Percentiles rank a stretch among this genome's conserved stretches.
Conservation (phyloP, 2,888 invertebrate genomes). For the Oxytorus armatus region DNA sequence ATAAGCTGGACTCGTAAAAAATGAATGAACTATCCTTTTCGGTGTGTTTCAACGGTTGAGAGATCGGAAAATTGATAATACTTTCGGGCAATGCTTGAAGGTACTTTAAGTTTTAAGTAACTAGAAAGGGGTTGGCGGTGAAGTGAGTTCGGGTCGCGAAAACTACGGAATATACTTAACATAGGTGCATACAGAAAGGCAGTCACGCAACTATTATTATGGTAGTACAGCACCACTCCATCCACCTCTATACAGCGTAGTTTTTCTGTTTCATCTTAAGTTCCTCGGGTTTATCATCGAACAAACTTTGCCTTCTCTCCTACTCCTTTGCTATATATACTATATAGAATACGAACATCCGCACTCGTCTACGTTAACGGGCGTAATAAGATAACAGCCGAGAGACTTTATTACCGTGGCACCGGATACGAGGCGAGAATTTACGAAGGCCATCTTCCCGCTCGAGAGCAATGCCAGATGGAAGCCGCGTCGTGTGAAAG, state of each 20-base stretch:
- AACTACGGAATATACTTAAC: too few species aligned
- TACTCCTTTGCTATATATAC: background rate
- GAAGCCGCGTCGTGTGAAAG: slow-evolving; percentile 48
- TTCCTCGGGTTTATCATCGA: slow-evolving; percentile 39
- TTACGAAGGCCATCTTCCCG: slow-evolving; percentile 67
- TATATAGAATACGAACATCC: slow-evolving; percentile 51
- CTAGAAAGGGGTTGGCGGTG: too few species aligned
- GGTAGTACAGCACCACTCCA: background rate
- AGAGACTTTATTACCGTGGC: slow-evolving; percentile 63
- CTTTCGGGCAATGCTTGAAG: too few species aligned
- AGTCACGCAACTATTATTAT: slow-evolving; percentile 12
- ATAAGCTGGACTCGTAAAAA: too few species aligned
- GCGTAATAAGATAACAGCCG: slow-evolving; percentile 64
- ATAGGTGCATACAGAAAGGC: too few species aligned
- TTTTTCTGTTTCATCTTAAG: slow-evolving; percentile 26
- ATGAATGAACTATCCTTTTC: too few species aligned
- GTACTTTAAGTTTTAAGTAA: too few species aligned
- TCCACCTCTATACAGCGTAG: background rate
- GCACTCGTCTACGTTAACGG: slow-evolving; percentile 58
- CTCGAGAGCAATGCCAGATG: slow-evolving; percentile 63
- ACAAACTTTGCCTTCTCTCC: slow-evolving; percentile 4
- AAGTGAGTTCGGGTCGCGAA: too few species aligned
- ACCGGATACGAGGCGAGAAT: slow-evolving; percentile 69
- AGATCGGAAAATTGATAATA: too few species aligned
- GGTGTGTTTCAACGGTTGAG: too few species aligned